Evolutionary conservation across 92 coral and sea anemone species (phyloP).

Genomic region (Paragorgia papillata): DNA sequence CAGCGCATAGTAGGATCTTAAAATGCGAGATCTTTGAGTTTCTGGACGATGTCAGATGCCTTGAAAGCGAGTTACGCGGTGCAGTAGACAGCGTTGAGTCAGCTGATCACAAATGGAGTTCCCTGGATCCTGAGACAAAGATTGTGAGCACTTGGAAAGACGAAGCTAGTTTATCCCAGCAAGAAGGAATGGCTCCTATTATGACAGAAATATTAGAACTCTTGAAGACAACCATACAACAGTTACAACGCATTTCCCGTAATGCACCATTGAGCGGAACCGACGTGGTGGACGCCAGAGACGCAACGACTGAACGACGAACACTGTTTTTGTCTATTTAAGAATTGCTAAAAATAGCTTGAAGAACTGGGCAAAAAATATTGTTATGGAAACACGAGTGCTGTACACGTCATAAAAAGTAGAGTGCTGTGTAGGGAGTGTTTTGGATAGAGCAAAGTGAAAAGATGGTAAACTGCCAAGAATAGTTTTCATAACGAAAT

Average conservation of each 20-base stretch:
- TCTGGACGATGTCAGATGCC: constrained; percentile 69
- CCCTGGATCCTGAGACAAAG: background rate
- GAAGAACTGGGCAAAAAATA: no score
- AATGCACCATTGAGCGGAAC: background rate
- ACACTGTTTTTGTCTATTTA: no score
- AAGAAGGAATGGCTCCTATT: constrained; percentile 30
- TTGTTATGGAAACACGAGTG: no score
- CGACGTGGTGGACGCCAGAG: background rate
- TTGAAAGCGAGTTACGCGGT: constrained; percentile 73
- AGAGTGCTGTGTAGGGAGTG: no score
- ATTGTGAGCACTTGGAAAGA: constrained; percentile 64
- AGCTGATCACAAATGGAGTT: background rate
- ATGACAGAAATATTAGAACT: constrained; percentile 33
- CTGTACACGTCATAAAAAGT: no score
- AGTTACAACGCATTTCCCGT: constrained; percentile 10
- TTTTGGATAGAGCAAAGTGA: no score
- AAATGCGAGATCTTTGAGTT: constrained; percentile 71
- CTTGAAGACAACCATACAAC: constrained; percentile 23
- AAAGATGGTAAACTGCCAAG: no score
- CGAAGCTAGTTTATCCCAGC: constrained; percentile 52
- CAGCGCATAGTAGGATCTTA: constrained; percentile 24
- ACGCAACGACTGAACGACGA: constrained; percentile 47
- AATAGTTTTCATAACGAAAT: no score
- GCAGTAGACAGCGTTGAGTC: constrained; percentile 71
- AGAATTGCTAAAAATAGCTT: no score